Evolutionary conservation across 1,140 invertebrate species (phyloP).

Genomic region (Teleopsis dalmanni): DNA sequence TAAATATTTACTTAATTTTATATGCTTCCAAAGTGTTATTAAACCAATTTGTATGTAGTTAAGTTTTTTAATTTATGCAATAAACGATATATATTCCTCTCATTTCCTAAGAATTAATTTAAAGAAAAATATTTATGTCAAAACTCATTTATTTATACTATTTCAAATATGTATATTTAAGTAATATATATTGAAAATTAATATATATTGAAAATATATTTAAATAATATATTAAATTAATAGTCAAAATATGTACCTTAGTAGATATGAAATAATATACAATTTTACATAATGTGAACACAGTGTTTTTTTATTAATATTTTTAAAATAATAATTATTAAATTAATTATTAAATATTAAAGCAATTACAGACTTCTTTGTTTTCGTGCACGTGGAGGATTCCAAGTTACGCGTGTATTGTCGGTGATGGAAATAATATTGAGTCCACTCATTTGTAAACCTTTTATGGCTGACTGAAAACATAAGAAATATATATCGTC

Average conservation of each 20-base stretch:
- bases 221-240: not conserved
- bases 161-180: not conserved
- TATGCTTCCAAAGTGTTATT: too few species aligned
- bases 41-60: too few species aligned
- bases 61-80: too few species aligned
- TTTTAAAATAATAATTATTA: not conserved
- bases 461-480: slow-evolving; percentile 83
- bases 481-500: too few species aligned
- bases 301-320: not conserved
- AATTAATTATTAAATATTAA: not conserved
- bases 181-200: not conserved
- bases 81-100: too few species aligned
- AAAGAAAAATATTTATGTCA: too few species aligned
- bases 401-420: slow-evolving; percentile 70
- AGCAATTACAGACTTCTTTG: slow-evolving; percentile 58
- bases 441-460: slow-evolving; percentile 79
- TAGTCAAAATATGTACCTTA: not conserved
- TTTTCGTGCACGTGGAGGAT: slow-evolving; percentile 67
- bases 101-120: too few species aligned
- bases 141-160: too few species aligned
- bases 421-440: slow-evolving; percentile 88
- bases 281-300: too few species aligned
- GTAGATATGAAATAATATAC: not conserved
- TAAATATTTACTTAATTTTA: too few species aligned
- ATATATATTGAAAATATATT: not conserved